Evolutionary conservation across 2,113 vertebrate species (phyloP), one percentile per base, ranked within the genome.

Genomic region (Mirza zaza): DNA sequence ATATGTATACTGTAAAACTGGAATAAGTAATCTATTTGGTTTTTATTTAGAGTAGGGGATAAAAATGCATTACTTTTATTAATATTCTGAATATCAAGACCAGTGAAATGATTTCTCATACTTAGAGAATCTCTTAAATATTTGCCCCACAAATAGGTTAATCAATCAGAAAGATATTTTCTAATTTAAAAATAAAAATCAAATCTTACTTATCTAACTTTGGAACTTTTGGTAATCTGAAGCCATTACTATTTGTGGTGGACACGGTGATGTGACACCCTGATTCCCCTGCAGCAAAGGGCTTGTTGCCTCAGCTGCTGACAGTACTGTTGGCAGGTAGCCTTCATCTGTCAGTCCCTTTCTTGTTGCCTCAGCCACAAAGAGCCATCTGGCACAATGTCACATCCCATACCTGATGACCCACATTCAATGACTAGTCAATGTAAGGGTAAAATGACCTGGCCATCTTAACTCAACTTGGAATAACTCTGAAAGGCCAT

Each of bases 11-110:
- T 93, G n/a, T 83, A 94, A 97, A 96, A 91, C 52, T 76, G 29
- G 50, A 97, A 95, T 91, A 68, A 97, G 50, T 80, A 97, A 95
- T 95, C 50, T 81, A 61, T 86, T 97, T 92, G 25, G 27, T 94
- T 97, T 94, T 96, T 86, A 92, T 95, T 95, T 84, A 85, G 42
- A 96, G 45, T 67, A 88, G 39, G 50, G 45, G 17, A 97, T 91
- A 67, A 89, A 92, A 92, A 67, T 90, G 34, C 36, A 95, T 94
- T 90, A 82, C 81, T 85, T 96, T 92, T 83, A 91, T 89, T 96
- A 91, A 84, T 89, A 89, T 94, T 95, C 77, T 91, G 63, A 95
- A 94, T 91, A 85, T 18, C 4, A 94, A 95, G 9, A 82, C 21
- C 50, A 89, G 12, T 80, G 36, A 94, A 96, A 91, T 95, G 27